Base-by-base conservation (phyloP, 2,797 vertebrate species). In the Hyperoplus lanceolatus region DNA sequence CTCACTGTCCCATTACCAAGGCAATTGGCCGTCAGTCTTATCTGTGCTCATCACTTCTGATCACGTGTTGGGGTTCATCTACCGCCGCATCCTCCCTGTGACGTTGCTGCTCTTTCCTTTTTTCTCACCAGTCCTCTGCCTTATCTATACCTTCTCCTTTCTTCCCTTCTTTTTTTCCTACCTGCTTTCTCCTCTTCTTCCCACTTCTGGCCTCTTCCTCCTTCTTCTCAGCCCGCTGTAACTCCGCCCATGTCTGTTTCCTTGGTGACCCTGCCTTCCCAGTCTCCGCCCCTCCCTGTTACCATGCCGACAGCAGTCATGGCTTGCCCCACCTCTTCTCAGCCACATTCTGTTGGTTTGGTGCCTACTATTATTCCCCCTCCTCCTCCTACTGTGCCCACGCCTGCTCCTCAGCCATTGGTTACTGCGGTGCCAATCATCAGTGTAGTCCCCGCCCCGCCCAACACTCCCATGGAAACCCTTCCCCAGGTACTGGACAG, bases 361-460 rank as follows among this genome's bases (percentile, higher is more conserved):
- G 80, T 74, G 66, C 85, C 87, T 84, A 62, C 89, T 85, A 64
- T 89, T 82, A 80, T 84, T 73, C 58, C 67, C 71, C 91, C 75
- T 84, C 93, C 87, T 72, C 90, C 77, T 85, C 91, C 86, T 93
- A 87, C 85, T 87, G 91, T 87, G 86, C 89, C 94, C 87, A 93
- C 96, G 87, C 92, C 96, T 85, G 94, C 94, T 92, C 93, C 95
- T 53, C 96, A 95, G 80, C 94, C 95, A 80, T 94, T 96, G 89
- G 94, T 95, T 90, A 95, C 95, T 85, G 93, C 96, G 93, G 93
- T 97, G 95, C 96, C 97, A 87, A 94, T 96, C 92, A 95, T 94
- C 95, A 96, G 93, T 95, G 96, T 96, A 96, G 96, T 96, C 94
- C 95, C 96, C 92, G 95, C 96, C 87, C 93, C 92, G 15, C 92